A percentile compares a stretch with the other conserved stretches of the same genome.
phyloP scores from a whole-genome alignment of 2,113 vertebrate genomes.

The Gadus chalcogrammus region DNA sequence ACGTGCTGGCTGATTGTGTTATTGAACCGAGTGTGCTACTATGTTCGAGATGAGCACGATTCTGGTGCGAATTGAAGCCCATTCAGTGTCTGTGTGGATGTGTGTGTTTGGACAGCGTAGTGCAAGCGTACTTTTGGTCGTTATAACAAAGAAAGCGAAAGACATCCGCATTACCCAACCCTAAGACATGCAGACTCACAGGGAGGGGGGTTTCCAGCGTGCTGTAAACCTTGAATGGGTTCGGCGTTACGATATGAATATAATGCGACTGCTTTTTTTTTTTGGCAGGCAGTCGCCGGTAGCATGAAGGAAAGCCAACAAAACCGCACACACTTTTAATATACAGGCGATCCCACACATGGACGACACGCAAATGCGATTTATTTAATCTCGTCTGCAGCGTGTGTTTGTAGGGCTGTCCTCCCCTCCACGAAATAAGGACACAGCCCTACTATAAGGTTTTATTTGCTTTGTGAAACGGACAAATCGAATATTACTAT shows the following conservation, averaged over 20 bases:
- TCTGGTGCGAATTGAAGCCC: too few relatives aligned
- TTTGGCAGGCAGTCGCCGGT: neutral
- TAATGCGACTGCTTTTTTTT: constrained; percentile 48
- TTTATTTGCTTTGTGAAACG: too few relatives aligned
- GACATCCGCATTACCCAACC: constrained; percentile 57
- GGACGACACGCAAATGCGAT: too few relatives aligned
- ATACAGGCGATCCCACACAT: too few relatives aligned
- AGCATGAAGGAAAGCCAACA: neutral
- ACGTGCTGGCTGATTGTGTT: too few relatives aligned
- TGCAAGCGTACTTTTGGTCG: neutral
- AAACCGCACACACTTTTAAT: neutral
- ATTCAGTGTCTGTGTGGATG: neutral
- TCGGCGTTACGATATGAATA: constrained; percentile 49
- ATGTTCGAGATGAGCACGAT: too few relatives aligned
- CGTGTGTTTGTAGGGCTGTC: too few relatives aligned
- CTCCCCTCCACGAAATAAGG: too few relatives aligned
- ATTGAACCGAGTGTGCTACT: too few relatives aligned
- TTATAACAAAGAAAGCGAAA: neutral
- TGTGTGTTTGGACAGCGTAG: constrained; percentile 6
- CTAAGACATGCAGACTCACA: constrained; percentile 42
- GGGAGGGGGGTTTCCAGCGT: constrained; percentile 69
- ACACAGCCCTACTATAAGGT: too few relatives aligned
- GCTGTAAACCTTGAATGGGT: constrained; percentile 64
- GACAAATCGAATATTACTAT: too few relatives aligned
- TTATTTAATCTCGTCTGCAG: too few relatives aligned